phyloP scores from a whole-genome alignment of 2,888 invertebrate species.

The Malacosoma neustria region DNA sequence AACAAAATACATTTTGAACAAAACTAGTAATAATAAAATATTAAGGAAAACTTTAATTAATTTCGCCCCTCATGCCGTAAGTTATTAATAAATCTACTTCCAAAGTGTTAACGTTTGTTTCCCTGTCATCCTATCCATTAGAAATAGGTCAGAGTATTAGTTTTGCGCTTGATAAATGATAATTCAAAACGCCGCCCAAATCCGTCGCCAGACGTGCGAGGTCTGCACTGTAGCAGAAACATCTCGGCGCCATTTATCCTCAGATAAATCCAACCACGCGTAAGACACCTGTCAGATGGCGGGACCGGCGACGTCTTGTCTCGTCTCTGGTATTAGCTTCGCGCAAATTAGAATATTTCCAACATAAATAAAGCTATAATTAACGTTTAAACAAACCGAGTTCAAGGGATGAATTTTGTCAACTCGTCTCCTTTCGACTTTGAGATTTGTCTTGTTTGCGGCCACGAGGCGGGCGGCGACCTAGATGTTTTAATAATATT shows the following conservation, averaged over 20 bases:
- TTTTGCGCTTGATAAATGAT: conserved; percentile 14
- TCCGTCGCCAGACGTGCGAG: conserved; percentile 19
- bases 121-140: neutral
- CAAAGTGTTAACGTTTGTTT: neutral
- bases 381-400: conserved; percentile 55
- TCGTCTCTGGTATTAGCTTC: conserved; percentile 47
- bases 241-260: conserved; percentile 45
- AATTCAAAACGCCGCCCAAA: conserved; percentile 19
- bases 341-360: conserved; percentile 58
- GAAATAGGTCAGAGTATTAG: conserved; percentile 12
- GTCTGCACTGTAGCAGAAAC: conserved; percentile 24
- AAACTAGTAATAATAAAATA: no score
- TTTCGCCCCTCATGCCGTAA: no score
- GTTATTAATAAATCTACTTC: neutral
- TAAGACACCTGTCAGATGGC: conserved; percentile 62
- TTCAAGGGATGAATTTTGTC: conserved; percentile 49
- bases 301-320: conserved; percentile 47
- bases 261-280: conserved; percentile 56
- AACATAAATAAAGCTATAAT: conserved; percentile 62
- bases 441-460: conserved; percentile 28
- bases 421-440: conserved; percentile 44
- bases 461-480: conserved; percentile 11
- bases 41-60: no score
- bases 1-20: no score
- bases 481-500: conserved; percentile 18